Conservation (phyloP, 2,113 vertebrate genomes). For the Thermophis baileyi region DNA sequence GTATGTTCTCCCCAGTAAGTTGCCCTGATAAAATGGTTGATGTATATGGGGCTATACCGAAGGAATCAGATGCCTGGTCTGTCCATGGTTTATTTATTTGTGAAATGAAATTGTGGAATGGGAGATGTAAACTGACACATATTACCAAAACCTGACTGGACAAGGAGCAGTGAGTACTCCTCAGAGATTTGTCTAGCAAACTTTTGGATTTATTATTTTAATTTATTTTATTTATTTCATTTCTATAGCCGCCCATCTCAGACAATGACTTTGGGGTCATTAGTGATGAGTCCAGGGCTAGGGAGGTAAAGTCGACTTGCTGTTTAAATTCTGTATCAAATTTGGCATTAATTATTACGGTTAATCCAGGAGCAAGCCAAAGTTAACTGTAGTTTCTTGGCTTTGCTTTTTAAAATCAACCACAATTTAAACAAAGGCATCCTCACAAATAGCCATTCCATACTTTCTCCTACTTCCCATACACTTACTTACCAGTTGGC, state of each 20-base stretch:
- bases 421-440: not conserved
- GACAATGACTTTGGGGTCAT: not conserved
- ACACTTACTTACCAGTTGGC: conserved; percentile 77
- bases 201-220: not conserved
- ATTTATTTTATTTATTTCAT: not conserved
- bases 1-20: not conserved
- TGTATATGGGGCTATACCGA: not conserved
- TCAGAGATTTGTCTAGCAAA: not conserved
- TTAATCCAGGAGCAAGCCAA: not conserved
- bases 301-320: not conserved
- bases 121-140: not conserved
- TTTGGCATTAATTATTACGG: not conserved
- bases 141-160: not conserved
- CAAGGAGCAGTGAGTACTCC: not conserved
- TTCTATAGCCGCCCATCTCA: not conserved
- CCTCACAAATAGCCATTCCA: not conserved
- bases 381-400: not conserved
- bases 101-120: not conserved
- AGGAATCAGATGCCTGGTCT: not conserved
- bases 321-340: not conserved
- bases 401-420: not conserved
- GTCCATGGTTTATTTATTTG: not conserved
- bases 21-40: not conserved
- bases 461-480: not conserved
- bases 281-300: not conserved